Evolutionary conservation across 2,888 invertebrate species (phyloP).

Genomic region (Malachius bipustulatus): DNA sequence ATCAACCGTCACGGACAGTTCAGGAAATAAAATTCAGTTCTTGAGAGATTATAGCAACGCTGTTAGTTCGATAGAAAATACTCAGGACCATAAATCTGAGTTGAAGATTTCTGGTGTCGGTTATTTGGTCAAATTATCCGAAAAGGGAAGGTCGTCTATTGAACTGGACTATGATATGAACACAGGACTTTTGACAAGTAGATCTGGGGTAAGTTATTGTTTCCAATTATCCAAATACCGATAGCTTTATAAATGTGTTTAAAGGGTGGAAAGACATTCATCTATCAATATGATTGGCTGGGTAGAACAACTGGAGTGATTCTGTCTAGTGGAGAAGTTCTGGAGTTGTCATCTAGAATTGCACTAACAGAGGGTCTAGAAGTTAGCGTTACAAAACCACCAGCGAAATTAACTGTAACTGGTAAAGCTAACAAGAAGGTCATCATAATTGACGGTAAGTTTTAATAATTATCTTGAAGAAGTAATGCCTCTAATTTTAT

Average conservation of each 20-base stretch:
- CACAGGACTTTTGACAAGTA: slow-evolving; percentile 73
- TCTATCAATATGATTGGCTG: slow-evolving; percentile 83
- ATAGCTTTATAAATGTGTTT: slow-evolving; percentile 8
- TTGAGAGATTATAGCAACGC: slow-evolving; percentile 84
- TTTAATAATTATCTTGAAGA: slow-evolving; percentile 3
- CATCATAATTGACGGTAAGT: slow-evolving; percentile 42
- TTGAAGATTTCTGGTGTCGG: slow-evolving; percentile 88
- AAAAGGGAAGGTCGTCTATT: slow-evolving; percentile 80
- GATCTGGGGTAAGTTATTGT: slow-evolving; percentile 57
- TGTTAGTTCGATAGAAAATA: slow-evolving; percentile 88
- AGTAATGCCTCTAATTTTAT: neutral
- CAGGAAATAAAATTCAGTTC: slow-evolving; percentile 86
- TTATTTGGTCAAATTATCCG: slow-evolving; percentile 74
- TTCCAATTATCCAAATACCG: slow-evolving; percentile 3
- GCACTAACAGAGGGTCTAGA: slow-evolving; percentile 66
- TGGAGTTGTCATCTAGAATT: slow-evolving; percentile 65
- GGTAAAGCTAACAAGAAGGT: slow-evolving; percentile 42
- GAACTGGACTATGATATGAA: slow-evolving; percentile 85
- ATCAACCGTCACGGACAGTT: slow-evolving; percentile 86
- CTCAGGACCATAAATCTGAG: slow-evolving; percentile 85
- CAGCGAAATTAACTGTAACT: slow-evolving; percentile 30
- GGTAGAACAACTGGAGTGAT: slow-evolving; percentile 79
- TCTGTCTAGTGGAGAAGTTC: slow-evolving; percentile 82
- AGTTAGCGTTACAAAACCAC: slow-evolving; percentile 48
- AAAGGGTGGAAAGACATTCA: slow-evolving; percentile 73